phyloP scores from a whole-genome alignment of 2,888 invertebrate species.

The Hemicrepidius hirtus region DNA sequence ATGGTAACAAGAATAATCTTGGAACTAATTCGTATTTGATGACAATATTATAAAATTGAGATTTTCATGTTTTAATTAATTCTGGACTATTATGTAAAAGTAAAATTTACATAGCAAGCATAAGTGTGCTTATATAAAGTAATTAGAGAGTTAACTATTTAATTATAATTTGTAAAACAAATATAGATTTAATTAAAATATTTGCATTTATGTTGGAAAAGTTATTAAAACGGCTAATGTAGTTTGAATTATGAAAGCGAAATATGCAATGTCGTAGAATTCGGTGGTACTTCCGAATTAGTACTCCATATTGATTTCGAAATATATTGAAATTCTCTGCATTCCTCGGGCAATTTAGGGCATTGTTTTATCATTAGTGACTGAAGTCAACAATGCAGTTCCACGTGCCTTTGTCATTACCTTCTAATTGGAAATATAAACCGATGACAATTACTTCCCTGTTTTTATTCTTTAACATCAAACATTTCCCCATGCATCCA shows the following conservation, averaged over 20 bases:
- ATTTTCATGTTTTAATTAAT: neutral
- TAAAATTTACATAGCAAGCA: neutral
- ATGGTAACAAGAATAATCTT: too few species aligned
- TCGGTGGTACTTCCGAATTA: slow-evolving; percentile 9
- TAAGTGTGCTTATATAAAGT: neutral
- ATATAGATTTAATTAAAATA: slow-evolving; percentile 7
- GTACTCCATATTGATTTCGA: slow-evolving; percentile 53
- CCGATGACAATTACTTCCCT: neutral
- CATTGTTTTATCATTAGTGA: slow-evolving; percentile 61
- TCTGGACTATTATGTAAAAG: neutral
- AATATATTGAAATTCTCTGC: slow-evolving; percentile 63
- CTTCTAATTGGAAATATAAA: slow-evolving; percentile 31
- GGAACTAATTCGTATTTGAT: too few species aligned
- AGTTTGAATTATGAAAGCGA: slow-evolving; percentile 13
- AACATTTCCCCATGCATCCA: too few species aligned
- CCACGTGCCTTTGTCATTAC: slow-evolving; percentile 53
- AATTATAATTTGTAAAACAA: neutral
- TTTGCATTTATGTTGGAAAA: slow-evolving; percentile 1
- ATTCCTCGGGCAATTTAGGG: slow-evolving; percentile 61
- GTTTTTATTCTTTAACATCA: neutral
- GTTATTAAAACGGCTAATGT: slow-evolving; percentile 1
- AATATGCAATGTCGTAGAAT: slow-evolving; percentile 12
- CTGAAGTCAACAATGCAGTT: slow-evolving; percentile 57
- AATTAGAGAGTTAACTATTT: neutral
- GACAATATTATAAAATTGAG: too few species aligned